Base-by-base conservation (phyloP, 2,888 invertebrate genomes). In the Drosophila ezoana region DNA sequence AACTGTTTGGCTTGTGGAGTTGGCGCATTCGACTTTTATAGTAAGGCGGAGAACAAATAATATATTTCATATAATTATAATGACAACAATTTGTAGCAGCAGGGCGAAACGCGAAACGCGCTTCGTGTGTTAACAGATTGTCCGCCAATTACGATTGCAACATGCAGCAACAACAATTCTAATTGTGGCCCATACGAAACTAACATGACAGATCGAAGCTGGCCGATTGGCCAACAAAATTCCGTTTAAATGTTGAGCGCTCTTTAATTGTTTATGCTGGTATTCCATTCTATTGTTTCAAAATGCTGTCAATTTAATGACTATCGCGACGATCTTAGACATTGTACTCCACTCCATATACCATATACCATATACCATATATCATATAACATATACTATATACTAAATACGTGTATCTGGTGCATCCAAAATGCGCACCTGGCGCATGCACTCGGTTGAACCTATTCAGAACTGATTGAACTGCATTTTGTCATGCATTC, bases 401-500 rank as follows among this genome's bases (percentile, higher is more conserved):
- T 13, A 47, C 14, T 35, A 66, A 35, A 16, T 28, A 56, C 43
- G 47, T 66, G 41, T 37, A 45, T 52, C 40, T 45, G 35, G 33
- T 16, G 33, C 57, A 60, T 38, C 45, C 38, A 28, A 44, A 56
- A 28, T 11, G 28, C 14, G 49, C 63, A 49, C 13, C 23, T 57
- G 49, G 3, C 61, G 13, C 43, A 45, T 37, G 37, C 44, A 38
- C 33, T 20, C 28, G 37, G 33, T 51, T 44, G 4, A 49, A 20
- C 37, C 32, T 33, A 33, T 45, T 16, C 14, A 10, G 14, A 59
- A 47, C 41, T 58, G 66, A 64, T 64, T 62, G 68, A 81, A 87
- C 86, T 87, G 67, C 88, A 81, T 85, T 87, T 81, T 81, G 81
- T 81, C 81, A 87, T 81, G 81, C 79, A 87, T 78, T 81, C 59